Percentiles rank a stretch among this genome's conserved stretches.
These are phyloP conservation scores for Danio jaintianensis DNA, from an alignment of 2,797 vertebrate genomes.

Conservation along the genomic window DNA sequence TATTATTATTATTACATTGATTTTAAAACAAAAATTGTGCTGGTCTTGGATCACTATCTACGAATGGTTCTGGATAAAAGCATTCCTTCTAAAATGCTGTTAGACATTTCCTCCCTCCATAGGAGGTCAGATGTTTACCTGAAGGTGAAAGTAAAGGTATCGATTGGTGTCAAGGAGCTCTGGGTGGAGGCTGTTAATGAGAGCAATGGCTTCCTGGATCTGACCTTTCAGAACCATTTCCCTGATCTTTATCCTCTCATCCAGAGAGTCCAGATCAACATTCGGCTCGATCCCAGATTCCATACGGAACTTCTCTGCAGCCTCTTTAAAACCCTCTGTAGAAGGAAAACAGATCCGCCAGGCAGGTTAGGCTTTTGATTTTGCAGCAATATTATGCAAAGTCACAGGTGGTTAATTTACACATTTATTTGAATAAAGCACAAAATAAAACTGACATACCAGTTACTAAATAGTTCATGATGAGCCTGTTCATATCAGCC, in stretches of 20 bases:
- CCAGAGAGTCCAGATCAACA: constrained; percentile 94
- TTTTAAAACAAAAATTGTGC: no score
- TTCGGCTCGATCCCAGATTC: constrained; percentile 97
- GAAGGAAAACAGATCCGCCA: not conserved
- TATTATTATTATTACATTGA: no score
- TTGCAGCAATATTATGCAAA: not conserved
- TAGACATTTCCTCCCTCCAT: not conserved
- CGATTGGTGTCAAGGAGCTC: constrained; percentile 95
- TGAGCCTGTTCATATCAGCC: constrained; percentile 97
- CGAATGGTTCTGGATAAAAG: no score
- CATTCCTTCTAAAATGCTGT: not conserved
- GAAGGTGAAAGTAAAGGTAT: constrained; percentile 95
- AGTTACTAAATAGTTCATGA: constrained; percentile 98
- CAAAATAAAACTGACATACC: constrained; percentile 74
- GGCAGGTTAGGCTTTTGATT: no score
- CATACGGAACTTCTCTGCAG: constrained; percentile 96
- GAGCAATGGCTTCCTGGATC: constrained; percentile 94
- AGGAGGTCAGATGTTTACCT: constrained; percentile 74
- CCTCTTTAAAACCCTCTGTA: constrained; percentile 96
- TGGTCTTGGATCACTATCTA: no score
- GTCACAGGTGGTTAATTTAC: not conserved
- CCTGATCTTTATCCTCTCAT: constrained; percentile 95
- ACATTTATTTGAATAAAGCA: not conserved
- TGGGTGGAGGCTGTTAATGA: constrained; percentile 95
- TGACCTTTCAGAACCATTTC: constrained; percentile 98